Conservation (phyloP, 1,140 invertebrate species). For the Drosophila athabasca region DNA sequence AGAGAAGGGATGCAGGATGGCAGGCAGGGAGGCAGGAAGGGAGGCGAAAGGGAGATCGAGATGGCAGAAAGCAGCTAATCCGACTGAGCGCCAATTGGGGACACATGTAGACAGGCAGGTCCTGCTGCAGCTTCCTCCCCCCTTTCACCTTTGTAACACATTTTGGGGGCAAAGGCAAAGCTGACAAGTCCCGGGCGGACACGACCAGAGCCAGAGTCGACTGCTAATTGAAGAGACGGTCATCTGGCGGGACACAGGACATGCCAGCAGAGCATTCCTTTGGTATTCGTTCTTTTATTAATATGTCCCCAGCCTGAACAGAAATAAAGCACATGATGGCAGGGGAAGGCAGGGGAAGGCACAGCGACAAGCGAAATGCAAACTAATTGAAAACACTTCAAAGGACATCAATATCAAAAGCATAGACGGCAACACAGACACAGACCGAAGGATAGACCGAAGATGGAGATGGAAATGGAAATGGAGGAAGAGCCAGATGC, state of each 20-base stretch:
- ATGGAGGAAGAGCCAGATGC: neutral
- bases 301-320: conserved; percentile 32
- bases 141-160: conserved; percentile 47
- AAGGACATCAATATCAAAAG: conserved; percentile 58
- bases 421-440: conserved; percentile 28
- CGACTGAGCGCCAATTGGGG: conserved; percentile 66
- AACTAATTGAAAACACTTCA: conserved; percentile 74
- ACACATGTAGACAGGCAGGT: conserved; percentile 54
- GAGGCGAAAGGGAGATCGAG: conserved; percentile 28
- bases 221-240: conserved; percentile 65
- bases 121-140: conserved; percentile 26
- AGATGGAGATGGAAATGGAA: conserved; percentile 2
- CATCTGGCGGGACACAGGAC: neutral
- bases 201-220: conserved; percentile 15
- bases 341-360: conserved; percentile 3
- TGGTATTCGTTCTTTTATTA: conserved; percentile 47
- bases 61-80: conserved; percentile 63
- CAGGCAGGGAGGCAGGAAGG: conserved; percentile 34
- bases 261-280: conserved; percentile 39
- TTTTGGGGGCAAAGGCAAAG: conserved; percentile 42
- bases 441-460: conserved; percentile 1
- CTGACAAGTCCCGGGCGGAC: conserved; percentile 40
- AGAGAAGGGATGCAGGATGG: conserved; percentile 8
- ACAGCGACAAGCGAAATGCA: conserved; percentile 51
- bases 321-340: conserved; percentile 14